Evolutionary conservation across 2,888 invertebrate genomes (phyloP).

Genomic region (Eubasilissa splendida): DNA sequence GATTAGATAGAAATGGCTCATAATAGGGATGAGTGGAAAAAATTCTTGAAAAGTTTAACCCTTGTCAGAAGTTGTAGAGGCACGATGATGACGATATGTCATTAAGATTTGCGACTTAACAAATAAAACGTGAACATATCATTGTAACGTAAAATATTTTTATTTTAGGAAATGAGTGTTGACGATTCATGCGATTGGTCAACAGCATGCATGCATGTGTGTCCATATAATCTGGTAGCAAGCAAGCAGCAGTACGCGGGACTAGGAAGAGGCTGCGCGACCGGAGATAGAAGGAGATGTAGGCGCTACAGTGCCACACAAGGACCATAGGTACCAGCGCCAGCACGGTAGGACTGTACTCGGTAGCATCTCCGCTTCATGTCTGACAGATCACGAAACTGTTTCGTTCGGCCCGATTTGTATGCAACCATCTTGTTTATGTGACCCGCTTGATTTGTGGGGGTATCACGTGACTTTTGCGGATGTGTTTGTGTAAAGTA

Average conservation of each 20-base stretch:
- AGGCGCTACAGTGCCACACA: neutral
- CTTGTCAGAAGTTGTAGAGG: too few species aligned
- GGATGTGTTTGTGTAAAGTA: neutral
- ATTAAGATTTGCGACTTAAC: too few species aligned
- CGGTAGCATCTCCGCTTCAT: slow-evolving; percentile 50
- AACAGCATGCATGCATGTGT: slow-evolving; percentile 18
- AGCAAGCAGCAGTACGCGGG: neutral
- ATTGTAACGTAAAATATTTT: too few species aligned
- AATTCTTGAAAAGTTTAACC: too few species aligned
- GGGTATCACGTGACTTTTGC: slow-evolving; percentile 13
- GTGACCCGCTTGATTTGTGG: slow-evolving; percentile 51
- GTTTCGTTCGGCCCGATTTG: slow-evolving; percentile 56
- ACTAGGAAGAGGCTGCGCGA: slow-evolving; percentile 23
- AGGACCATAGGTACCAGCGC: neutral
- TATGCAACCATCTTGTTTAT: slow-evolving; percentile 53
- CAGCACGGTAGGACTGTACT: slow-evolving; percentile 7
- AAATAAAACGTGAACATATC: too few species aligned
- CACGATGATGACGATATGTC: too few species aligned
- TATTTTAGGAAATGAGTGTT: neutral
- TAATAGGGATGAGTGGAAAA: too few species aligned
- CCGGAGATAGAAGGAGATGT: neutral
- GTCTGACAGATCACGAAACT: slow-evolving; percentile 58
- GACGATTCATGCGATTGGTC: slow-evolving; percentile 17
- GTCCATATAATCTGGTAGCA: slow-evolving; percentile 30
- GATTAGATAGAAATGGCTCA: too few species aligned